Base-by-base conservation (phyloP, 2,797 vertebrate species). In the Eleutherodactylus coqui region DNA sequence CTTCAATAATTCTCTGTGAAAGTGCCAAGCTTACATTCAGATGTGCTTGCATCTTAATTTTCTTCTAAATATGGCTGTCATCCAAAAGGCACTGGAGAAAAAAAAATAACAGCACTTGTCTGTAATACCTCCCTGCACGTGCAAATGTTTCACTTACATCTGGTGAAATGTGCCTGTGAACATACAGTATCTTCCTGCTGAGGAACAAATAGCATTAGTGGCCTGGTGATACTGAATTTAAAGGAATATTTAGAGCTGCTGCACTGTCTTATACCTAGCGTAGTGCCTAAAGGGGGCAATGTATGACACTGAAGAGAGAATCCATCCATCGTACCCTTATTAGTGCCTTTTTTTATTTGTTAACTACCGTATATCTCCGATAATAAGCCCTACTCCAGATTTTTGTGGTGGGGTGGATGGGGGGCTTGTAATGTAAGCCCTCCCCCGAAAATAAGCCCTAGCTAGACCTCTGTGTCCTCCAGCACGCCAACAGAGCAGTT, bases 1-100 rank as follows among this genome's bases (percentile, higher is more conserved):
- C 78, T 58, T 72, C 47, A 75, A 62, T 75, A 86, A 80, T 75
- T 82, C 70, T 82, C 67, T 62, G 60, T 86, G 70, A 69, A 82
- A 36, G 53, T 79, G 67, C 78, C 67, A 86, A 80, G 77, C 45
- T 80, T 49, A 72, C 51, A 75, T 81, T 86, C 78, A 75, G 27
- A 80, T 45, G 29, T 86, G 38, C 53, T 45, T 60, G 53, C n/a
- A 51, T 49, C 41, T 80, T 80, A 58, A 81, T 73, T 79, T 79
- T 51, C 58, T 43, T 10, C 43, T 53, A 84, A 51, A 77, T 34
- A 78, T 64, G 73, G 73, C 83, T 49, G 75, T 69, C 60, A 51
- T 78, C 75, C 73, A 78, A 84, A 84, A 51, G 58, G 19, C 47
- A 38, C 27, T 53, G 67, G 34, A 82, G 21, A 41, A 49, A 82